Evolutionary conservation across 2,113 vertebrate species (phyloP).

Genomic region (Mirza zaza): DNA sequence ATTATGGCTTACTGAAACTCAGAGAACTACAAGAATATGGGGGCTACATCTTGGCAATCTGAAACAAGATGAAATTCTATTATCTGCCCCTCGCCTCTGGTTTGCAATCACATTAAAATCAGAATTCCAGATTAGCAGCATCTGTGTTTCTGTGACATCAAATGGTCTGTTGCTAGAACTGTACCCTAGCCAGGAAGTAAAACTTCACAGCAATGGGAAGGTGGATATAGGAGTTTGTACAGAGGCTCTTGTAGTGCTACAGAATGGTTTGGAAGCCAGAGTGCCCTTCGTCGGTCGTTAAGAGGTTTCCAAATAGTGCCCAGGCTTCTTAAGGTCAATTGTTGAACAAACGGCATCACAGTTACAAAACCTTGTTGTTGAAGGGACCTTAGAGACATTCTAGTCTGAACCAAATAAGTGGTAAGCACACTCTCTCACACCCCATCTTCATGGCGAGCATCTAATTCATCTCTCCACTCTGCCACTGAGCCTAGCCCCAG

Average conservation of each 20-base stretch:
- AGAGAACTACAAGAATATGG: not conserved
- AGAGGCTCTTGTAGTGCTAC: not conserved
- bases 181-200: not conserved
- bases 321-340: not conserved
- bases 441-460: not conserved
- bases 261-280: not conserved
- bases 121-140: not conserved
- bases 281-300: not conserved
- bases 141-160: slow-evolving; percentile 29
- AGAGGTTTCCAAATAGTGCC: not conserved
- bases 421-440: not conserved
- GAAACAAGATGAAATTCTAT: not conserved
- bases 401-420: not conserved
- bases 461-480: not conserved
- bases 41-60: not conserved
- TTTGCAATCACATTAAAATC: slow-evolving; percentile 10
- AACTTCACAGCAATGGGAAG: not conserved
- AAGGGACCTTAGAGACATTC: not conserved
- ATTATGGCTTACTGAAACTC: not conserved
- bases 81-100: not conserved
- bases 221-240: not conserved
- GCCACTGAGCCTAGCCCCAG: not conserved
- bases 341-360: not conserved
- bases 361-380: not conserved
- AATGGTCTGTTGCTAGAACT: not conserved